A percentile compares a stretch with the other conserved stretches of the same genome.
Evolutionary conservation across 2,888 invertebrate species (phyloP).

Genomic region (Drosophila flavopinicola): DNA sequence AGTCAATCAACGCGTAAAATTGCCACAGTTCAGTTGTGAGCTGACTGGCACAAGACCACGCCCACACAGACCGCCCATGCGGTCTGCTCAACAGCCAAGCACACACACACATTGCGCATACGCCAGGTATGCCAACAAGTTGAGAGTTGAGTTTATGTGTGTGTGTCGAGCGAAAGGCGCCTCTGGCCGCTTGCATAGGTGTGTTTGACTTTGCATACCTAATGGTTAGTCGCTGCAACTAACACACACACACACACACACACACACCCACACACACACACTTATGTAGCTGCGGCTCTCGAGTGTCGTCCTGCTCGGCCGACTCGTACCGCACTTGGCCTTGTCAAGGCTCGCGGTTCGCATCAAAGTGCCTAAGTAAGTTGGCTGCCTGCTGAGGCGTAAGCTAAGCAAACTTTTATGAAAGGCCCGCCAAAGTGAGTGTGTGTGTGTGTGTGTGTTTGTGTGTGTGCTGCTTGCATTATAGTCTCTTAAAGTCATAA

Average conservation of each 20-base stretch:
- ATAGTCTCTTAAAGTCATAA: slow-evolving; percentile 29
- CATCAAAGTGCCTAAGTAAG: slow-evolving; percentile 41
- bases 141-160: slow-evolving; percentile 21
- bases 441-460: no score
- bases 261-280: slow-evolving; percentile 10
- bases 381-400: slow-evolving; percentile 34
- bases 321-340: slow-evolving; percentile 34
- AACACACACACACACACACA: slow-evolving; percentile 3
- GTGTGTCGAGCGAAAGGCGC: slow-evolving; percentile 25
- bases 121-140: slow-evolving; percentile 49
- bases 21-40: slow-evolving; percentile 19
- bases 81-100: not conserved
- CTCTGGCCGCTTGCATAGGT: slow-evolving; percentile 40
- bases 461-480: slow-evolving; percentile 29
- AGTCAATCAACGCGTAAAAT: slow-evolving; percentile 65
- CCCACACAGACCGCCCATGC: not conserved
- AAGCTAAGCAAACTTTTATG: slow-evolving; percentile 33
- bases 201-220: slow-evolving; percentile 70
- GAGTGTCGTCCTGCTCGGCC: slow-evolving; percentile 13
- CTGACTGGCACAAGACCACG: not conserved
- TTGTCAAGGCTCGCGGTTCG: slow-evolving; percentile 32
- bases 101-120: slow-evolving; percentile 48
- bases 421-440: slow-evolving; percentile 21
- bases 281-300: slow-evolving; percentile 19
- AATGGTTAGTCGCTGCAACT: slow-evolving; percentile 39